Evolutionary conservation across 2,113 vertebrate species (phyloP).

Genomic region (Carettochelys insculpta): DNA sequence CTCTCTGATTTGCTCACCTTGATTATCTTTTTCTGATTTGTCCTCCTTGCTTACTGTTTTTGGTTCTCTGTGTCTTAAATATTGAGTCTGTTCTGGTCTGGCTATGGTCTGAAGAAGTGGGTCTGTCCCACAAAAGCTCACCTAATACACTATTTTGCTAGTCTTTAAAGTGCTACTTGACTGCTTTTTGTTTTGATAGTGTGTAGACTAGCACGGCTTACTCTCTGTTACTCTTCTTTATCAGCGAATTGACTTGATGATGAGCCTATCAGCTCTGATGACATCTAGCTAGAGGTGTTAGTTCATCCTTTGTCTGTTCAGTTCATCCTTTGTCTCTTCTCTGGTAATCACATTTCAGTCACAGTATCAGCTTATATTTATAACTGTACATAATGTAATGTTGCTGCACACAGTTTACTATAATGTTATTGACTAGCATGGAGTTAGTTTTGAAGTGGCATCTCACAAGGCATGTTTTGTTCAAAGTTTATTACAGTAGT

Average conservation of each 20-base stretch:
- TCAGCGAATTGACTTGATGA: not conserved
- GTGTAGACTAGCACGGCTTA: too few species aligned
- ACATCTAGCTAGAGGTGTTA: not conserved
- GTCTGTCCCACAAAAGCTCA: too few species aligned
- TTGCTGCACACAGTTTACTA: not conserved
- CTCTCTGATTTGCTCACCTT: too few species aligned
- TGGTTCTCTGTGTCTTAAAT: too few species aligned
- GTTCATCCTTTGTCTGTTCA: not conserved
- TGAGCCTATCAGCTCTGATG: not conserved
- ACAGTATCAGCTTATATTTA: not conserved
- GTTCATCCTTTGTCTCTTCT: not conserved
- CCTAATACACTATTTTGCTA: too few species aligned
- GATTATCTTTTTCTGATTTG: too few species aligned
- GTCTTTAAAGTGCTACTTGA: too few species aligned
- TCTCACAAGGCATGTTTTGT: not conserved
- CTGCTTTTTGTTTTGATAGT: too few species aligned
- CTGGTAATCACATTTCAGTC: not conserved
- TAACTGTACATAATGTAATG: not conserved
- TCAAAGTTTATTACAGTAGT: not conserved
- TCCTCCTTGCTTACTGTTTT: too few species aligned
- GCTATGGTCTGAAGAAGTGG: too few species aligned
- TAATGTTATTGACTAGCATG: not conserved
- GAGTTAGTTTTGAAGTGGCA: not conserved
- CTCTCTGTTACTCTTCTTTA: not conserved
- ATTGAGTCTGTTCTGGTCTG: too few species aligned